Evolutionary conservation across 2,888 invertebrate species (phyloP).

Genomic region (Troides oblongomaculatus): DNA sequence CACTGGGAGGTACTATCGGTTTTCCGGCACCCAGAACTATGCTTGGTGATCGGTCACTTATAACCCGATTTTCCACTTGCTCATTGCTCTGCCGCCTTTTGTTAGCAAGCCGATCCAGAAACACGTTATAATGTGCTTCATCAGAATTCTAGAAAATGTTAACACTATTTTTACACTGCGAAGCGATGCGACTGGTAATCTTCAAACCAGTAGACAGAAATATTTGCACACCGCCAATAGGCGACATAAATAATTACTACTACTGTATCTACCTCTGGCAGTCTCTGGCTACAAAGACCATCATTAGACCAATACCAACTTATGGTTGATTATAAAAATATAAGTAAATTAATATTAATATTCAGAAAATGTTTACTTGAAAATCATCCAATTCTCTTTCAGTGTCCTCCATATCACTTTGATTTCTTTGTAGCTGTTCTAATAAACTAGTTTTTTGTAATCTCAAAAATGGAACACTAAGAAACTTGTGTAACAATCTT

Average conservation of each 20-base stretch:
- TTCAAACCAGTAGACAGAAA: too few relatives aligned
- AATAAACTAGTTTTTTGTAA: slow-evolving; percentile 91
- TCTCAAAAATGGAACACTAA: slow-evolving; percentile 95
- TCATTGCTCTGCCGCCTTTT: slow-evolving; percentile 87
- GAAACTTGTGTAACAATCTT: slow-evolving; percentile 94
- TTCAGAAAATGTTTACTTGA: slow-evolving; percentile 66
- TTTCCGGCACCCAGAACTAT: slow-evolving; percentile 73
- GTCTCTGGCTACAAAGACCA: too few relatives aligned
- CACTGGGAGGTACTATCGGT: slow-evolving; percentile 66
- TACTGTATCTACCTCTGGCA: too few relatives aligned
- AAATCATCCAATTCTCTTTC: slow-evolving; percentile 87
- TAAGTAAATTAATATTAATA: too few relatives aligned
- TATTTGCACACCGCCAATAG: too few relatives aligned
- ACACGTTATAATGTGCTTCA: slow-evolving; percentile 87
- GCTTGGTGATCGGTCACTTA: slow-evolving; percentile 67
- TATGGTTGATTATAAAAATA: too few relatives aligned
- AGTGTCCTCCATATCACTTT: slow-evolving; percentile 88
- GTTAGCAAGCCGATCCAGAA: slow-evolving; percentile 86
- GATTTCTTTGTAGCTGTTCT: slow-evolving; percentile 91
- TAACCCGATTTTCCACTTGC: slow-evolving; percentile 61
- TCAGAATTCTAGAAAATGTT: slow-evolving; percentile 78
- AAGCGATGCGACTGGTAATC: too few relatives aligned
- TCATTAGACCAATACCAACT: too few relatives aligned
- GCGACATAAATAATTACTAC: too few relatives aligned
- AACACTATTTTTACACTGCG: background rate